A percentile compares a stretch with the other conserved stretches of the same genome.
Conservation (phyloP, 1,140 invertebrate genomes). For the Antheraea mylitta region DNA sequence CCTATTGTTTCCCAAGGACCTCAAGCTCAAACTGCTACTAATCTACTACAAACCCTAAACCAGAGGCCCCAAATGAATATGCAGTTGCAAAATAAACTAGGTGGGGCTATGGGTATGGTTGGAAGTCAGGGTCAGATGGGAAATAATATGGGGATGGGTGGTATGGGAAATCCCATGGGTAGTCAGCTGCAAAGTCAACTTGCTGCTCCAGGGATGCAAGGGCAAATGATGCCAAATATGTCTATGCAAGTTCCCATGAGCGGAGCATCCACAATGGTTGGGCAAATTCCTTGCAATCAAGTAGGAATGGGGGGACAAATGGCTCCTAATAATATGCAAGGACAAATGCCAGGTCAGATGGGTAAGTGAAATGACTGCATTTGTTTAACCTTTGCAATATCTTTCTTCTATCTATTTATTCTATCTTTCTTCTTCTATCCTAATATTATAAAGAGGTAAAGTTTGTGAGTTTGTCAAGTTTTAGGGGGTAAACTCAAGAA, state of each 20-base stretch:
- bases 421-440: too few species aligned
- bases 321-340: conserved; percentile 62
- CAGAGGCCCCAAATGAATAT: conserved; percentile 68
- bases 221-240: conserved; percentile 67
- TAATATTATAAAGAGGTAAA: too few species aligned
- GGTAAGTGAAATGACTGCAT: conserved; percentile 36
- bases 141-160: conserved; percentile 55
- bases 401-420: too few species aligned
- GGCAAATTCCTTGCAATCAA: conserved; percentile 64
- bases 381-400: too few species aligned
- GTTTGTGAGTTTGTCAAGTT: too few species aligned
- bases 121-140: conserved; percentile 67
- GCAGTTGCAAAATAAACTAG: conserved; percentile 60
- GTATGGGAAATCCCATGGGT: conserved; percentile 57
- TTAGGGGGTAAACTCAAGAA: too few species aligned
- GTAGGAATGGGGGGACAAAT: conserved; percentile 64
- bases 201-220: conserved; percentile 54
- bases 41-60: conserved; percentile 63
- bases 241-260: conserved; percentile 65
- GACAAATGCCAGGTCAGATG: conserved; percentile 66
- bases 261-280: conserved; percentile 54
- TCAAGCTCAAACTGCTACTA: conserved; percentile 64
- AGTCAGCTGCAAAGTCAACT: conserved; percentile 60
- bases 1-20: conserved; percentile 60
- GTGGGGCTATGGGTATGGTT: conserved; percentile 59